Evolutionary conservation across 2,797 vertebrate species (phyloP), one percentile per base, ranked within the genome.

Genomic region (Loriculus beryllinus): DNA sequence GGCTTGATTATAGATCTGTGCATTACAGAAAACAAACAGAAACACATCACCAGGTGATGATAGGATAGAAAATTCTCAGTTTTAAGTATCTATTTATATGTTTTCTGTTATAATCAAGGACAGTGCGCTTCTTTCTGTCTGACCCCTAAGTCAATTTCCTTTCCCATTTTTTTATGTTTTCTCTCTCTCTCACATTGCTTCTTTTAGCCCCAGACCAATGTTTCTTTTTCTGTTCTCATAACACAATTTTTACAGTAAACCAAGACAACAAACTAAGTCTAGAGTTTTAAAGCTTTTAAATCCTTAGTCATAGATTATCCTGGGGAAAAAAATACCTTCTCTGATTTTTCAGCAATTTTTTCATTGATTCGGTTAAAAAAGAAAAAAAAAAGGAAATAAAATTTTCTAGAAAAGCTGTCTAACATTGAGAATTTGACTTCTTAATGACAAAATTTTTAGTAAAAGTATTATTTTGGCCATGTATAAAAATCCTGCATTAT

Each of bases 91-190:
- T 43, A 26, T 43, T 43, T 21, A 9, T 29, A 19, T 23, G 25
- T 77, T 89, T 89, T 71, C 57, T 68, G 23, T 82, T 90, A 37
- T 1, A 86, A 68, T 51, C 18, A 40, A 90, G 82, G 71, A 68
- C 37, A 70, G 67, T 62, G 22, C 18, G 12, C 13, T 74, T 87
- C 31, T 67, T 88, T 63, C 67, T 72, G 12, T 64, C 28, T 48
- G 16, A 31, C 31, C 31, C 26, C 71, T 47, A 11, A 39, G 47
- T 67, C 49, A 60, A 19, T 80, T 42, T 65, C 25, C 17, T 75
- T 79, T 70, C 68, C 47, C 13, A 11, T 82, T 85, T 86, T 82
- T 75, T 82, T 56, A 18, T 14, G 51, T 80, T 77, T 6, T 18
- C 65, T 82, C 20, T 42, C 25, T 54, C 7, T 78, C 84, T 88